Evolutionary conservation across 2,888 invertebrate species (phyloP), one percentile per base, ranked within the genome.

Genomic region (Himalopsyche japonica): DNA sequence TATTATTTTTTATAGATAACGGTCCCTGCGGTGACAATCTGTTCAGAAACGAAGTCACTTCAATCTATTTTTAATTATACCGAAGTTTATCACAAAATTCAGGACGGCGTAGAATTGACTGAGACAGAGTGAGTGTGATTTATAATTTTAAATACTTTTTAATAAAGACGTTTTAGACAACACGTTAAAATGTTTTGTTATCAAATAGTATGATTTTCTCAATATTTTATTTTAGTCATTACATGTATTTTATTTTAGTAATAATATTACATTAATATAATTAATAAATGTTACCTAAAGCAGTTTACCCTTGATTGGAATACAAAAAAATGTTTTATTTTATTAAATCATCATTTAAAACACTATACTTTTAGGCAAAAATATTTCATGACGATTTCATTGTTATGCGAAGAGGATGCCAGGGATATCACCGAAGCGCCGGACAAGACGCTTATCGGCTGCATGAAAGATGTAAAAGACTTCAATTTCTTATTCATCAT

Each of bases 61-160:
- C 94, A 94, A 88, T 91, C 91, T 0, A 90, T 92, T 76, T 95
- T 94, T 88, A 95, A 95, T 89, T 95, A 93, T 86, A 95, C 95
- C 0, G 89, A 93, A 32, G 90, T 91, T 82, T 93, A 91, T 88
- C 93, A 90, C 87, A 88, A 88, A 49, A 20, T 43, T 32, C 70
- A 27, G 15, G 82, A 87, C 18, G 18, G 84, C n/a, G 70, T 79
- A 18, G 37, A 86, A 48, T 32, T 84, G 27, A 82, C 84, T 3
- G 48, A 43, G 7, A 64, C 86, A 18, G 87, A 87, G 87, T 87
- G 70, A 85, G 79, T 64, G 27, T 78, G 3, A 48, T 27, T 48
- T 57, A n/a, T n/a, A n/a, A n/a, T 57, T 64, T 49, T 32, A 8
- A 8, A 18, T 32, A 27, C 10, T 32, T 57, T 48, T 8, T 80